Conservation (phyloP, 2,113 vertebrate species). For the Psittacus erithacus region DNA sequence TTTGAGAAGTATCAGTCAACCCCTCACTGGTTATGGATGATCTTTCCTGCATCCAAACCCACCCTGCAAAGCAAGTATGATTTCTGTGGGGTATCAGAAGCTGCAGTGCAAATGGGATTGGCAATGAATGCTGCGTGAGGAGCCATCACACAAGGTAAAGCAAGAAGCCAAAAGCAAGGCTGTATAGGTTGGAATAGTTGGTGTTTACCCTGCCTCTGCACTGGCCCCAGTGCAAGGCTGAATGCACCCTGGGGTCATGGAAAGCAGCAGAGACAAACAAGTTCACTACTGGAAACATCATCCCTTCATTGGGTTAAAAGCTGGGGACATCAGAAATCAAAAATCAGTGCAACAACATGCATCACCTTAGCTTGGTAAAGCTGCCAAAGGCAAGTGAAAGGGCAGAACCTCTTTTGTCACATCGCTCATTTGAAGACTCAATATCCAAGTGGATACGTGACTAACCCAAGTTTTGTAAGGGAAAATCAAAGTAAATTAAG, state of each 20-base stretch:
- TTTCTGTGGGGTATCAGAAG: neutral
- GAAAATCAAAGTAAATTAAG: neutral
- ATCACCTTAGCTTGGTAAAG: neutral
- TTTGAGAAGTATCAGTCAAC: neutral
- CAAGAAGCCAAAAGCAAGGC: neutral
- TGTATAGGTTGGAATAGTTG: neutral
- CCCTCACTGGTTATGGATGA: neutral
- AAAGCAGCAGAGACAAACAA: neutral
- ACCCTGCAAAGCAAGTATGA: neutral
- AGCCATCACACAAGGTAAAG: neutral
- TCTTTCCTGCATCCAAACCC: neutral
- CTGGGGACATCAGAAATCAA: neutral
- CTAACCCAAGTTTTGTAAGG: neutral
- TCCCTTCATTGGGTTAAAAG: neutral
- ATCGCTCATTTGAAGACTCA: neutral
- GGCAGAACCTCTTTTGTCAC: neutral
- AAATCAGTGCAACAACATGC: accelerated
- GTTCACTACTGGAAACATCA: neutral
- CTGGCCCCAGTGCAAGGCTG: neutral
- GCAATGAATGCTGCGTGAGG: accelerated
- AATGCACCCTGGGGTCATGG: neutral
- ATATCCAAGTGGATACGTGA: neutral
- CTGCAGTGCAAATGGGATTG: neutral
- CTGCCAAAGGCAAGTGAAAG: neutral
- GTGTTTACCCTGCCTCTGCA: neutral